These are phyloP conservation scores for Erebia palarica DNA, from an alignment of 2,888 invertebrate species.

Conservation along the genomic window DNA sequence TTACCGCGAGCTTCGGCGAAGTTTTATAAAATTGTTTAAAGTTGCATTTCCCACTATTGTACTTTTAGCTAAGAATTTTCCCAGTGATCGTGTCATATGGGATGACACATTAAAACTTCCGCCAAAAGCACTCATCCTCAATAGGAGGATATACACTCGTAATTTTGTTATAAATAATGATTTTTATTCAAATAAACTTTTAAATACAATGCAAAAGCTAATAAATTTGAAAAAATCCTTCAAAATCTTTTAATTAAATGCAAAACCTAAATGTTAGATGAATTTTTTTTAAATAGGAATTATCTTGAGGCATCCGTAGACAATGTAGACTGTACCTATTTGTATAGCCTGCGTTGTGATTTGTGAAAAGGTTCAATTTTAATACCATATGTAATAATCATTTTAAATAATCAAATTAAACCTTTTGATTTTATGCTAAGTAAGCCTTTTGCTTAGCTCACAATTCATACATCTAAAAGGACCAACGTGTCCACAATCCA, in stretches of 20 bases:
- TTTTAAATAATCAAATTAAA: neutral
- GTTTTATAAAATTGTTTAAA: slow-evolving; percentile 33
- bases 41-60: slow-evolving; percentile 29
- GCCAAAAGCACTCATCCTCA: neutral
- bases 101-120: slow-evolving; percentile 25
- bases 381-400: too few species aligned
- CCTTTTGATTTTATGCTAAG: neutral
- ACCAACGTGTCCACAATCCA: slow-evolving; percentile 16
- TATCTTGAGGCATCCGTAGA: too few species aligned
- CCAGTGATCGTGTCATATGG: slow-evolving; percentile 22
- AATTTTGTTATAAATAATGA: neutral
- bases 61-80: slow-evolving; percentile 32
- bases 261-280: too few species aligned
- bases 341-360: too few species aligned
- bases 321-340: too few species aligned
- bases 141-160: neutral
- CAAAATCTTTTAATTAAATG: too few species aligned
- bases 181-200: too few species aligned
- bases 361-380: too few species aligned
- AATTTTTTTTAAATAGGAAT: too few species aligned
- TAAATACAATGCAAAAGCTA: too few species aligned
- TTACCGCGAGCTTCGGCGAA: slow-evolving; percentile 32
- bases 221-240: too few species aligned
- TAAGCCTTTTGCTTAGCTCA: too few species aligned
- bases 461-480: neutral